phyloP scores from a whole-genome alignment of 2,888 invertebrate species.

The Pharmacophagus antenor region DNA sequence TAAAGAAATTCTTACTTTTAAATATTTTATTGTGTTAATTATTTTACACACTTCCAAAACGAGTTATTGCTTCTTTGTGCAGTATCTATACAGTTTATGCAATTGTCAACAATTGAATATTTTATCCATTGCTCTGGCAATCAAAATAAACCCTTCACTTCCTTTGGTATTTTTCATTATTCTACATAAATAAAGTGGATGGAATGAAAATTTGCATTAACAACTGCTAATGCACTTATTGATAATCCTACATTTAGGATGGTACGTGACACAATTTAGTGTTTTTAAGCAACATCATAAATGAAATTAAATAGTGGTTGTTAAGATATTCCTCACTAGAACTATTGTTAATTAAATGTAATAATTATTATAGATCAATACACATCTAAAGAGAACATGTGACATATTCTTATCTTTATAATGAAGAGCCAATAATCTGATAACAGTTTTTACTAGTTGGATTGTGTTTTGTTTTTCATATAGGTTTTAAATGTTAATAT shows the following conservation, averaged over 20 bases:
- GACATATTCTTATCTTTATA: too few species aligned
- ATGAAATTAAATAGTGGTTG: too few species aligned
- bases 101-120: not conserved
- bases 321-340: too few species aligned
- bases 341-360: too few species aligned
- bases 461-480: too few species aligned
- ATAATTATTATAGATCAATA: too few species aligned
- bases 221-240: not conserved
- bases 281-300: not conserved
- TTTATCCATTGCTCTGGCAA: slow-evolving; percentile 2
- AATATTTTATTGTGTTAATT: slow-evolving; percentile 4
- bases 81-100: not conserved
- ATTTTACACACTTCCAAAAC: slow-evolving; percentile 1
- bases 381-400: too few species aligned
- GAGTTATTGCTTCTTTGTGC: not conserved
- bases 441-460: too few species aligned
- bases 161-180: slow-evolving; percentile 29
- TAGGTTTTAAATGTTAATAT: too few species aligned
- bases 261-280: not conserved
- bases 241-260: not conserved
- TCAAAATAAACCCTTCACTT: slow-evolving; percentile 13
- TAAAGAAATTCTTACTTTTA: slow-evolving; percentile 18
- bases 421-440: too few species aligned
- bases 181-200: slow-evolving; percentile 23
- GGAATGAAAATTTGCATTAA: slow-evolving; percentile 22